Conservation (phyloP, 2,113 vertebrate genomes). For the Anolis carolinensis region DNA sequence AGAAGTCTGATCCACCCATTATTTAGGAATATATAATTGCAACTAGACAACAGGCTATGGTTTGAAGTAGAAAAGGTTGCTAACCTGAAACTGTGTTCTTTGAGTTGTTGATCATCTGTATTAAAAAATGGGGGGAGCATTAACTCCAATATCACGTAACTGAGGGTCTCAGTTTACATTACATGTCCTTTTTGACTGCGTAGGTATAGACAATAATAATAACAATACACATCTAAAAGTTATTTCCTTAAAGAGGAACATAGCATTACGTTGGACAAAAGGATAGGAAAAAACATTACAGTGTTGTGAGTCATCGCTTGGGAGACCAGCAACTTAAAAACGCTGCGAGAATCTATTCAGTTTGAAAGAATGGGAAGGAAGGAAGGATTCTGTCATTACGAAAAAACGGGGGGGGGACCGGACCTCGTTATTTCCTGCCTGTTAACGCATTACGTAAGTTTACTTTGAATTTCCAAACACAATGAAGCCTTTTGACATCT, state of each 20-base stretch:
- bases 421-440: too few relatives aligned
- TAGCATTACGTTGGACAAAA: fast-evolving
- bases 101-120: too few relatives aligned
- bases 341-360: neutral
- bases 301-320: fast-evolving
- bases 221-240: neutral
- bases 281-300: neutral
- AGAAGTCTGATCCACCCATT: neutral
- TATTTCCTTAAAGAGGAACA: neutral
- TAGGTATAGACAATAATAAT: neutral
- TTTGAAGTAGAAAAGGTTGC: too few relatives aligned
- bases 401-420: too few relatives aligned
- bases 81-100: too few relatives aligned
- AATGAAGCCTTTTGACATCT: neutral
- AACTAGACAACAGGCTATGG: too few relatives aligned
- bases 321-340: neutral
- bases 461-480: neutral
- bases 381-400: neutral
- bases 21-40: too few relatives aligned
- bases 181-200: neutral
- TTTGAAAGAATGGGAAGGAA: neutral
- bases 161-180: neutral
- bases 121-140: too few relatives aligned
- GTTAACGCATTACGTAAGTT: neutral
- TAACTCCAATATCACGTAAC: too few relatives aligned